These are phyloP conservation scores for Martes flavigula DNA, from an alignment of 2,797 vertebrate species.

Conservation along the genomic window DNA sequence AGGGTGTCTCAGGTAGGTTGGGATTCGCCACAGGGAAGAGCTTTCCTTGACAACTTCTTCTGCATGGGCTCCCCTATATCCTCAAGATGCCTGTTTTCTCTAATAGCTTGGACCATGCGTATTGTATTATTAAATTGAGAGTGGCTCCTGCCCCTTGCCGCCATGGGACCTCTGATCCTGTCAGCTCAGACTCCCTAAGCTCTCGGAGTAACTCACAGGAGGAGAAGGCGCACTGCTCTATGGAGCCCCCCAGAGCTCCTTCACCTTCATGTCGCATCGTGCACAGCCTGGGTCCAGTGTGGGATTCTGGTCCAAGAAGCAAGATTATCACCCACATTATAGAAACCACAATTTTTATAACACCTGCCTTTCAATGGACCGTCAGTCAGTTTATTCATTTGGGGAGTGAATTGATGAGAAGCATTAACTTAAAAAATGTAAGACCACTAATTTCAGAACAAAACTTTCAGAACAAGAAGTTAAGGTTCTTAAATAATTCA, in stretches of 20 bases:
- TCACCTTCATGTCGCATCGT: fast-evolving
- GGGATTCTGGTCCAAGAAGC: not conserved
- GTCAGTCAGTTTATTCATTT: not conserved
- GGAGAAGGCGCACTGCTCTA: not conserved
- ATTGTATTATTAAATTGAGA: not conserved
- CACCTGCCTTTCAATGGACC: not conserved
- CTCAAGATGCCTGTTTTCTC: not conserved
- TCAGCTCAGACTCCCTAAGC: not conserved
- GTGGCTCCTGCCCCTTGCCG: fast-evolving
- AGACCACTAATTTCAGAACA: not conserved
- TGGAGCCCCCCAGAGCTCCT: fast-evolving
- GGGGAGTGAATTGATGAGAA: not conserved
- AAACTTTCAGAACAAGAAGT: not conserved
- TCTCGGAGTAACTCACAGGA: no score
- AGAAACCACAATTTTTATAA: not conserved
- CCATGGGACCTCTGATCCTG: not conserved
- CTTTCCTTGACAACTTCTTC: not conserved
- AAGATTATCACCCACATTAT: not conserved
- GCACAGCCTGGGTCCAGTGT: not conserved
- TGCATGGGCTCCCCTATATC: not conserved
- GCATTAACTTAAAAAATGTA: not conserved
- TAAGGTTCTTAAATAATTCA: not conserved
- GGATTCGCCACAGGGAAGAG: not conserved
- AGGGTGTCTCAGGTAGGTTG: no score
- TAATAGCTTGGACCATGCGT: not conserved